Evolutionary conservation across 2,113 vertebrate genomes (phyloP), one percentile per base, ranked within the genome.

Genomic region (Clinocottus analis): DNA sequence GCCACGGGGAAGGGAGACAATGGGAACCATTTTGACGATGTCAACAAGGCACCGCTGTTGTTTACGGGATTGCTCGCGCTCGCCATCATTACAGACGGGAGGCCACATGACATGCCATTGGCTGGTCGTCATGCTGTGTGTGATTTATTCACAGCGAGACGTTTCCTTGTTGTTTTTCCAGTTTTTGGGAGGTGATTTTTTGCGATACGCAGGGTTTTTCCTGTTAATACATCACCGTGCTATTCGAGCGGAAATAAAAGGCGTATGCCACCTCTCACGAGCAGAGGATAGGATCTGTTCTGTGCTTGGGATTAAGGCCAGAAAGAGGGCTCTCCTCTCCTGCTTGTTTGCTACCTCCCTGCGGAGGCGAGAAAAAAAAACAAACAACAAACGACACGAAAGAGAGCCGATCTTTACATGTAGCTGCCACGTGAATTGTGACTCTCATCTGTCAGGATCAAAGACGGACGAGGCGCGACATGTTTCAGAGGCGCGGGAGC

Each of bases 21-120:
- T 70, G 33, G 66, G 47, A 72, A 77, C 87, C 63, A 82, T 80
- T n/a, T 83, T 61, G 17, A 61, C 85, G 79, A 79, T 83, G 79
- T 84, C 72, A 74, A 85, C 68, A 74, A 53, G 43, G 62, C 73
- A n/a, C 84, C 61, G 68, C 60, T 79, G 76, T 85, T 85, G 83
- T 33, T 43, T 14, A 55, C 71, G 66, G 25, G 16, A 84, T 29
- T 70, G 53, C 72, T 85, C 80, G 58, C 47, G 72, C 53, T 79
- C 43, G 41, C 63, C 47, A 77, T 78, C 79, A 83, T 85, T 80
- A 83, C 59, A 47, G 70, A 76, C 70, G 19, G 74, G 37, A 86
- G 80, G 35, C 37, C 66, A 80, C 84, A 89, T 91, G 64, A 83
- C 69, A 82, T 12, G 49, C 60, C 56, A 56, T 27, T 19, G 21